Evolutionary conservation across 2,113 vertebrate species (phyloP).

Genomic region (Corythornis madagascariensis): DNA sequence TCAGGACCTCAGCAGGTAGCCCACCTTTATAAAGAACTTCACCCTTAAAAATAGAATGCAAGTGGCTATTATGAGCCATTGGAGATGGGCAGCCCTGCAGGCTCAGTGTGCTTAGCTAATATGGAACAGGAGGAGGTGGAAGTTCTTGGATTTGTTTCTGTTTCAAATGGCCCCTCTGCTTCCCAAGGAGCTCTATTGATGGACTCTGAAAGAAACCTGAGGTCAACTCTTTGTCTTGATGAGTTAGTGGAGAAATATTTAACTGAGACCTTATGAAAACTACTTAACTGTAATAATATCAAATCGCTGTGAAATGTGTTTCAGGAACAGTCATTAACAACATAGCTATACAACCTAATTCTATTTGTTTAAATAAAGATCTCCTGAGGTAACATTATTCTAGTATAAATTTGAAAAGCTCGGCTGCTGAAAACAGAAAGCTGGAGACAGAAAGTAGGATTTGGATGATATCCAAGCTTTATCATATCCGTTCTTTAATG

Average conservation of each 20-base stretch:
- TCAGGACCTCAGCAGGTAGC: slow-evolving; percentile 45
- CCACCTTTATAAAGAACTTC: slow-evolving; percentile 30
- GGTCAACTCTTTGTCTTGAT: slow-evolving; percentile 49
- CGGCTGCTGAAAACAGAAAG: neutral
- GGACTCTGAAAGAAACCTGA: slow-evolving; percentile 20
- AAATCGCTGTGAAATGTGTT: slow-evolving; percentile 23
- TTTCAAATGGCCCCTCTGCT: slow-evolving; percentile 8
- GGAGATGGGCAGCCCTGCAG: slow-evolving; percentile 15
- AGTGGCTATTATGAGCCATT: neutral
- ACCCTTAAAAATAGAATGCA: slow-evolving; percentile 45
- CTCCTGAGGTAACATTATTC: slow-evolving; percentile 18
- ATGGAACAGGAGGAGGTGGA: slow-evolving; percentile 31
- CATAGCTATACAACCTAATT: slow-evolving; percentile 41
- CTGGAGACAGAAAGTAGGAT: neutral
- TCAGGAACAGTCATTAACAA: slow-evolving; percentile 28
- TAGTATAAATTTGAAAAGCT: slow-evolving; percentile 14
- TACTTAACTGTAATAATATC: slow-evolving; percentile 37
- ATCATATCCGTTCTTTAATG: neutral
- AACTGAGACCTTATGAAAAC: slow-evolving; percentile 16
- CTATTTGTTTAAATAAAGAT: slow-evolving; percentile 51
- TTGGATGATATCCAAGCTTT: slow-evolving; percentile 14
- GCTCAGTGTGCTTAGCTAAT: slow-evolving; percentile 14
- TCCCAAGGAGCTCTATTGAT: neutral
- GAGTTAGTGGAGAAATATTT: slow-evolving; percentile 48
- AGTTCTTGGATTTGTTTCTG: slow-evolving; percentile 21